These are phyloP conservation scores for Belgica antarctica DNA, from an alignment of 2,888 invertebrate species.

Conservation along the genomic window DNA sequence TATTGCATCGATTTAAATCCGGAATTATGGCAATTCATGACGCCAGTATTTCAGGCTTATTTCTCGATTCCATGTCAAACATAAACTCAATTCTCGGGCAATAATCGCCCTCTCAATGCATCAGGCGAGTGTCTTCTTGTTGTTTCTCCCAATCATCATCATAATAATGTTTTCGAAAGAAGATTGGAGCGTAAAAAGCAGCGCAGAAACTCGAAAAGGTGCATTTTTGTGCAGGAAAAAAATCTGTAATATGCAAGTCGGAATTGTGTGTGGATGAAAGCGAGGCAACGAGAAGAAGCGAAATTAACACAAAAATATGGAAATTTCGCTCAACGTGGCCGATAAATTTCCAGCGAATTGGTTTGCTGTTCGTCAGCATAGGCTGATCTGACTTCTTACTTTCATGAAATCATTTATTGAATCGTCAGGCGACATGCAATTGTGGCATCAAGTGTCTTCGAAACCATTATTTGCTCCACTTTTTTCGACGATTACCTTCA, in stretches of 20 bases:
- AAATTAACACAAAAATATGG: conserved; percentile 23
- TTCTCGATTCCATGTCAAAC: background rate
- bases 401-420: background rate
- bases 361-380: too few species aligned
- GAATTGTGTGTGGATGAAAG: background rate
- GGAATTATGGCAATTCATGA: conserved; percentile 3
- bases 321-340: conserved; percentile 12
- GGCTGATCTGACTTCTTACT: too few species aligned
- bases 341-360: background rate
- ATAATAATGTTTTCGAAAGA: background rate
- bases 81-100: background rate
- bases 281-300: background rate
- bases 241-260: conserved; percentile 10
- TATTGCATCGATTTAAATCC: too few species aligned
- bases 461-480: background rate
- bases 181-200: background rate
- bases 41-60: background rate
- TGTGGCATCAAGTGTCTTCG: background rate
- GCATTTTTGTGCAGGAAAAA: background rate
- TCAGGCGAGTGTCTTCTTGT: background rate
- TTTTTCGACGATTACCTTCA: background rate
- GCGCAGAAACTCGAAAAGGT: background rate
- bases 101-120: background rate
- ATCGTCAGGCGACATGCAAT: background rate
- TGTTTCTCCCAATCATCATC: background rate